Evolutionary conservation across 2,888 invertebrate genomes (phyloP).

Genomic region (Eristalinus sepulchralis): DNA sequence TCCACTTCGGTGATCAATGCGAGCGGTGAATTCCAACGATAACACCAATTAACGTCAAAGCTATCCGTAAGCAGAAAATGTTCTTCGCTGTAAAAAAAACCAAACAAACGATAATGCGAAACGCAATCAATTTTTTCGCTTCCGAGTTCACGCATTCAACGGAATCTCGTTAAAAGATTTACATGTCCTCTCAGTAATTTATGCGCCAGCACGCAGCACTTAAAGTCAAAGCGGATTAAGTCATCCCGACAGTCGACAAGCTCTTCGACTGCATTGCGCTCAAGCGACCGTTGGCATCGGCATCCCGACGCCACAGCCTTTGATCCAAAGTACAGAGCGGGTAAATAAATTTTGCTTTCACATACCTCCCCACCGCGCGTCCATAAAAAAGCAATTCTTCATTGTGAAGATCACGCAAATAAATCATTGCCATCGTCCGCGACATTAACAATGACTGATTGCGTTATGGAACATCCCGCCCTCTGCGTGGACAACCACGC

Average conservation of each 20-base stretch:
- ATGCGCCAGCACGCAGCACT: conserved; percentile 8
- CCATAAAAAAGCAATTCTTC: conserved; percentile 13
- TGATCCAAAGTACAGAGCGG: conserved; percentile 1
- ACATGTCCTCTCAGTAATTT: background rate
- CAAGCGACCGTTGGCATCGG: conserved; percentile 37
- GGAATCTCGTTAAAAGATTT: conserved; percentile 17
- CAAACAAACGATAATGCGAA: background rate
- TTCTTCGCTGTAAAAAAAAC: background rate
- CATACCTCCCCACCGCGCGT: background rate
- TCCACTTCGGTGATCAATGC: background rate
- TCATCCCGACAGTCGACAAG: conserved; percentile 24
- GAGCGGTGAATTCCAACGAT: background rate
- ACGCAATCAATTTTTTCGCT: background rate
- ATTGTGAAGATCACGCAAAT: conserved; percentile 33
- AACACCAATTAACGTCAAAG: background rate
- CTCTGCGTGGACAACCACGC: background rate
- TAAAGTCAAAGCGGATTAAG: conserved; percentile 43
- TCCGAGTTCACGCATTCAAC: background rate
- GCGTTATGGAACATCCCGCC: background rate
- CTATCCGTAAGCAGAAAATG: background rate
- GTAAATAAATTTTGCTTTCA: conserved; percentile 20
- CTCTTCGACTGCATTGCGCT: conserved; percentile 15
- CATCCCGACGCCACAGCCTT: conserved; percentile 32
- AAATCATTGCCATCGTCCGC: conserved; percentile 44
- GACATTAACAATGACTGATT: conserved; percentile 33